Percentiles rank a stretch among this genome's conserved stretches.
These are phyloP conservation scores for Spilosoma lubricipeda DNA, from an alignment of 2,888 invertebrate species.

Conservation along the genomic window DNA sequence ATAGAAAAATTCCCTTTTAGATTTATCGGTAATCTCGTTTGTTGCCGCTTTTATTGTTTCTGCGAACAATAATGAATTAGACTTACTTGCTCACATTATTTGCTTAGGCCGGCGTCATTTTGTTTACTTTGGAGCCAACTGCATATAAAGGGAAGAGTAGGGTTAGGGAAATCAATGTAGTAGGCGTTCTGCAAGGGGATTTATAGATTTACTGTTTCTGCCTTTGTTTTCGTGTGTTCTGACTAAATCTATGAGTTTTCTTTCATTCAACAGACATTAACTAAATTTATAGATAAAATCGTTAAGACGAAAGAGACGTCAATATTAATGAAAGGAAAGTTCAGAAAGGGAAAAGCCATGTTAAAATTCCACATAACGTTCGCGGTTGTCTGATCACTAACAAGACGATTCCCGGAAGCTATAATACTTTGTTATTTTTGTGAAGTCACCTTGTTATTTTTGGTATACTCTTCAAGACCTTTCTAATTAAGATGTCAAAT, in stretches of 20 bases:
- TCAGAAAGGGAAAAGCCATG: conserved; percentile 65
- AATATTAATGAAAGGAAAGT: conserved; percentile 73
- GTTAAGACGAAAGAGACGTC: conserved; percentile 68
- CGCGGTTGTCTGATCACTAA: conserved; percentile 77
- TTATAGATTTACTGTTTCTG: conserved; percentile 75
- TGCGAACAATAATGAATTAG: conserved; percentile 78
- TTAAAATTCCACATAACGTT: conserved; percentile 74
- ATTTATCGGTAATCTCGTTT: conserved; percentile 79
- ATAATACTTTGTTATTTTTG: conserved; percentile 73
- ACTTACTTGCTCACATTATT: conserved; percentile 73
- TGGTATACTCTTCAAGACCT: conserved; percentile 61
- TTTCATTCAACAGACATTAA: conserved; percentile 55
- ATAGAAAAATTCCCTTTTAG: conserved; percentile 79
- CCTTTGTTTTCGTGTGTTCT: conserved; percentile 60
- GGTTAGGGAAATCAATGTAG: conserved; percentile 74
- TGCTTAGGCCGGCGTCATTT: conserved; percentile 75
- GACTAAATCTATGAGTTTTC: conserved; percentile 50
- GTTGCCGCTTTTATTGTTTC: conserved; percentile 80
- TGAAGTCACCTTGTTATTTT: conserved; percentile 71
- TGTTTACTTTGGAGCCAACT: conserved; percentile 74
- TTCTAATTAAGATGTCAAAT: conserved; percentile 61
- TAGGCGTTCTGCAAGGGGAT: conserved; percentile 74
- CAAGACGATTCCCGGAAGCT: conserved; percentile 77
- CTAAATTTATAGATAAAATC: conserved; percentile 60
- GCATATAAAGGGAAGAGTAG: conserved; percentile 71